Conservation (phyloP, 2,888 invertebrate species). For the Lasioglossum lativentre region DNA sequence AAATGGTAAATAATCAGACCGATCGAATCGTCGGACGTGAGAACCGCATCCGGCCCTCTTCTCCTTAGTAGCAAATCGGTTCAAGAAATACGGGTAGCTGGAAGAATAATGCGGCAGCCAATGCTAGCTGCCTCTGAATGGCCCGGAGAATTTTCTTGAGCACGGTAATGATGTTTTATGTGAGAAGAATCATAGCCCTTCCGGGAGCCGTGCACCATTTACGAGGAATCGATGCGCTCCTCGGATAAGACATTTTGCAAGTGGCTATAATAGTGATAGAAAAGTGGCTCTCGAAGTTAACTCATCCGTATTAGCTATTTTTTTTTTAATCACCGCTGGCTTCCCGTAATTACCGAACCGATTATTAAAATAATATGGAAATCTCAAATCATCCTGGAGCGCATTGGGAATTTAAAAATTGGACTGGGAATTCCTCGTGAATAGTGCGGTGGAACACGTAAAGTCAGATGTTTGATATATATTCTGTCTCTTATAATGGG, state of each 20-base stretch:
- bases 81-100: constrained; percentile 31
- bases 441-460: background rate
- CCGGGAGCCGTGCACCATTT: constrained; percentile 33
- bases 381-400: background rate
- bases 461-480: background rate
- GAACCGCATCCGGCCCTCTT: constrained; percentile 52
- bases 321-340: background rate
- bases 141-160: constrained; percentile 34
- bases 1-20: constrained; percentile 57
- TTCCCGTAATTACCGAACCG: background rate
- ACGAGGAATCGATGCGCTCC: constrained; percentile 32
- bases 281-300: background rate
- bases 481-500: background rate
- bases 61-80: constrained; percentile 33
- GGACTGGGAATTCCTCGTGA: background rate
- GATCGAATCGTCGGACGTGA: constrained; percentile 53
- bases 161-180: constrained; percentile 51
- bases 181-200: constrained; percentile 39
- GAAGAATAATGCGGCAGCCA: constrained; percentile 45
- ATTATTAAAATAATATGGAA: constrained; percentile 5
- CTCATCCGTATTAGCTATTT: background rate
- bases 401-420: constrained; percentile 1
- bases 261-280: background rate
- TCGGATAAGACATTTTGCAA: constrained; percentile 38
- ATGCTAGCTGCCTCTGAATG: constrained; percentile 42